These are phyloP conservation scores for Manacus vitellinus DNA, from an alignment of 2,113 vertebrate species.

Conservation along the genomic window DNA sequence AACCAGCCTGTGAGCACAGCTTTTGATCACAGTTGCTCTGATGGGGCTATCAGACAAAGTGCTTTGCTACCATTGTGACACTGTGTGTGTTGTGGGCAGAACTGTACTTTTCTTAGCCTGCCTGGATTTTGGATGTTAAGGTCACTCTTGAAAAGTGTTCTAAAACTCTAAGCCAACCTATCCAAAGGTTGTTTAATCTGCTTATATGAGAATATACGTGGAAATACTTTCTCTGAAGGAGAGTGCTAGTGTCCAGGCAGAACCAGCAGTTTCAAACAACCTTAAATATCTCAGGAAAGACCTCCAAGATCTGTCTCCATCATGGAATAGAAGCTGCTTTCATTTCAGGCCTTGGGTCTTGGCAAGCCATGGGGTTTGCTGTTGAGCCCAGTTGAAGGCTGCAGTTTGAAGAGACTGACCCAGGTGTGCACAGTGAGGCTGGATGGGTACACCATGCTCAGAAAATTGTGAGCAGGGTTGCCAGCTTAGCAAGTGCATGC, in stretches of 20 bases:
- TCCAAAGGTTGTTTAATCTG: background rate
- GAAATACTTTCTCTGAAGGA: conserved; percentile 1
- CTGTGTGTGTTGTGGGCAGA: background rate
- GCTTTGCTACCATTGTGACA: accelerated
- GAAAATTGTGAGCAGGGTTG: background rate
- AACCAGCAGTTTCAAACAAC: background rate
- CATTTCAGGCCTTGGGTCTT: background rate
- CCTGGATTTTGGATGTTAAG: background rate
- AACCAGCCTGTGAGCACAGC: background rate
- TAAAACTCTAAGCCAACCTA: background rate
- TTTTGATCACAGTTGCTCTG: background rate
- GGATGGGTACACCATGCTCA: background rate
- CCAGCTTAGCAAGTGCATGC: background rate
- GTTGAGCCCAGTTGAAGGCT: background rate
- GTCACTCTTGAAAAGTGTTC: background rate
- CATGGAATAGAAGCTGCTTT: background rate
- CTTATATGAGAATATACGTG: background rate
- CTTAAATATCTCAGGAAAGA: background rate
- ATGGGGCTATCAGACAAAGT: background rate
- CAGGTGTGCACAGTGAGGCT: background rate
- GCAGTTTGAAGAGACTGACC: background rate
- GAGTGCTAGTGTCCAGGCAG: conserved; percentile 25
- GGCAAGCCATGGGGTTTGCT: background rate
- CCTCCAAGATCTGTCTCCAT: background rate
- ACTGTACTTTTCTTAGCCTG: background rate